Evolutionary conservation across 2,113 vertebrate genomes (phyloP), one percentile per base, ranked within the genome.

Genomic region (Sclerurus mexicanus): DNA sequence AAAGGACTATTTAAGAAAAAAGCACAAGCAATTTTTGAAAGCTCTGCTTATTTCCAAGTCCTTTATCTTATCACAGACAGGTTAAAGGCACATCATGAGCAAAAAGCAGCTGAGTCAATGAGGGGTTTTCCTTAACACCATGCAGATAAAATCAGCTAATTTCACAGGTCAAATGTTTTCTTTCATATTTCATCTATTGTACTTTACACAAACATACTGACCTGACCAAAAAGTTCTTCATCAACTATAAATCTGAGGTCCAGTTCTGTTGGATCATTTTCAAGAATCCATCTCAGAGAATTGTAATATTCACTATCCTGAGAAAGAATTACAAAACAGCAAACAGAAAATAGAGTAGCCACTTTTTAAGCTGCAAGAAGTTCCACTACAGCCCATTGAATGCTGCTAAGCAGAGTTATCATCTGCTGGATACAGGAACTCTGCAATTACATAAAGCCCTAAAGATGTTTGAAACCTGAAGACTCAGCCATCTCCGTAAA

Each of bases 211-310:
- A 91, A 75, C 49, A 69, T 68, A 97, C 98, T 69, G 93, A 99
- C 99, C 99, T 99, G 99, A 97, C 99, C 99, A 97, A 99, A 99
- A 55, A 99, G 99, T 68, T 99, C 99, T 88, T 99, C 99, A 69
- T 99, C 99, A 35, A 99, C 98, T 74, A 99, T 98, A 96, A 99
- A 99, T 85, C 98, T 98, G 81, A 99, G 98, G 97, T 99, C 99
- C 97, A 99, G 93, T 83, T 99, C 99, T 63, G 98, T 92, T 21
- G 99, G 99, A 91, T 99, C 99, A 46, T 99, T 99, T 97, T 99
- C 99, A 97, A 99, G 98, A 97, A 99, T 99, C 99, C 99, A 99
- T 89, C 97, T 98, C 67, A 99, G 91, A 49, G 99, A 99, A 97
- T 99, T 99, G 64, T 99, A 99, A 97, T 99, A 99, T 86, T 99